Evolutionary conservation across 2,113 vertebrate species (phyloP), one percentile per base, ranked within the genome.

Genomic region (Bubo scandiacus): DNA sequence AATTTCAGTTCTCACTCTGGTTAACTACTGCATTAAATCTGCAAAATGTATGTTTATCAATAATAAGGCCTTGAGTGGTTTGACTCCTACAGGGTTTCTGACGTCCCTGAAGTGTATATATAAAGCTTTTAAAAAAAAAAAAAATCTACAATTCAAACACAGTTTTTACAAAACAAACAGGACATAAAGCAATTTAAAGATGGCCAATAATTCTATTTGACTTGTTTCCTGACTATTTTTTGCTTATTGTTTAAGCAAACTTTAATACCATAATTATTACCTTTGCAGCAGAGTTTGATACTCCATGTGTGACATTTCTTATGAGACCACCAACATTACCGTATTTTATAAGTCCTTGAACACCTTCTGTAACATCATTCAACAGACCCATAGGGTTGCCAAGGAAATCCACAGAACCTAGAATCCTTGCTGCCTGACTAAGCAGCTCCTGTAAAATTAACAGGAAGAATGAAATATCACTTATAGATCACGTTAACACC

Each of bases 221-320:
- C 40, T 68, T 54, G 17, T 74, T 81, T 30, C 11, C 23, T 34
- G n/a, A 59, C 38, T 80, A 1, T 16, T 55, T 88, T 59, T 57
- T 71, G 25, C 23, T 68, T 68, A 20, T 6, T 47, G 27, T 20
- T 80, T 34, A 16, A 85, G 30, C 18, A 72, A 62, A 66, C 15
- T 75, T 86, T 23, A 52, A 3, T n/a, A 49, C 45, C 12, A 10
- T 5, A 47, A 22, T 40, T 38, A 34, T 98, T 98, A 99, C 99
- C 99, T 99, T 99, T 51, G 99, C 99, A 55, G 99, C 99, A 12
- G 99, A 99, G 97, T 99, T 99, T 42, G 99, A 99, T 14, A 99
- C 99, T 4, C 99, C 99, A 1, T 99, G 99, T 4, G 99, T 99
- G 82, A 99, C 99, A 9, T 99, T 99, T 92, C 99, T 98, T 74